Percentiles rank a stretch among this genome's conserved stretches.
These are phyloP conservation scores for Sebastes minor DNA, from an alignment of 2,797 vertebrate species.

Conservation along the genomic window DNA sequence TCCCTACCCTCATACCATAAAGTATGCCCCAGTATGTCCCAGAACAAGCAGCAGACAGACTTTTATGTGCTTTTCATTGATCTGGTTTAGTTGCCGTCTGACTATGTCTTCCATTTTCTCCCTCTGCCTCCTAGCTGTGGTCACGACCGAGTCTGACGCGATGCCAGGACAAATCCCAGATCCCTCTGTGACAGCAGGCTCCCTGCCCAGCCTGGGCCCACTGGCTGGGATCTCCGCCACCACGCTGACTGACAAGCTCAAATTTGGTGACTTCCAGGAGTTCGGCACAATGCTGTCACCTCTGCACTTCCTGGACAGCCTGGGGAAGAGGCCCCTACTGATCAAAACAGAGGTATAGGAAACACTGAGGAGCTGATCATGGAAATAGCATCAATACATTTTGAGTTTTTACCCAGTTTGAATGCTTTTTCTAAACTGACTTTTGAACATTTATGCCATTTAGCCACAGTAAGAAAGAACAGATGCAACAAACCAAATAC, in stretches of 20 bases:
- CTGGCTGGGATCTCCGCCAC: constrained; percentile 91
- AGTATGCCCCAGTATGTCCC: not conserved
- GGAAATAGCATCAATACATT: not conserved
- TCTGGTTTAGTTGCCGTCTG: constrained; percentile 29
- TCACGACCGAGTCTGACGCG: constrained; percentile 87
- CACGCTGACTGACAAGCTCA: constrained; percentile 90
- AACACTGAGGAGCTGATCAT: not conserved
- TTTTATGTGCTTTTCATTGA: constrained; percentile 21
- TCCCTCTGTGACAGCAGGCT: constrained; percentile 92
- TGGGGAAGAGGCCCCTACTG: constrained; percentile 89
- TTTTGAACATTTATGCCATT: not conserved
- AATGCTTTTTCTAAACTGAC: not conserved
- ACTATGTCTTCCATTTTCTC: constrained; percentile 42
- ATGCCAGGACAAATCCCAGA: constrained; percentile 99
- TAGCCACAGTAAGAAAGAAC: not conserved
- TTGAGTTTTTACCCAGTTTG: not conserved
- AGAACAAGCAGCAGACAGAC: not conserved
- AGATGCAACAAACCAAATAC: not conserved
- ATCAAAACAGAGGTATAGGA: constrained; percentile 92
- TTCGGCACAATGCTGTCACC: constrained; percentile 93
- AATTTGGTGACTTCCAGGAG: constrained; percentile 91
- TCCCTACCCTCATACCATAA: not conserved
- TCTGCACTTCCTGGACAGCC: constrained; percentile 91
- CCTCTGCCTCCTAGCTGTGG: constrained; percentile 74
- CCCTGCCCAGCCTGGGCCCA: constrained; percentile 90